Conservation (phyloP, 37 sponge, comb jelly and placozoan genomes). For the Axinella damicornis region DNA sequence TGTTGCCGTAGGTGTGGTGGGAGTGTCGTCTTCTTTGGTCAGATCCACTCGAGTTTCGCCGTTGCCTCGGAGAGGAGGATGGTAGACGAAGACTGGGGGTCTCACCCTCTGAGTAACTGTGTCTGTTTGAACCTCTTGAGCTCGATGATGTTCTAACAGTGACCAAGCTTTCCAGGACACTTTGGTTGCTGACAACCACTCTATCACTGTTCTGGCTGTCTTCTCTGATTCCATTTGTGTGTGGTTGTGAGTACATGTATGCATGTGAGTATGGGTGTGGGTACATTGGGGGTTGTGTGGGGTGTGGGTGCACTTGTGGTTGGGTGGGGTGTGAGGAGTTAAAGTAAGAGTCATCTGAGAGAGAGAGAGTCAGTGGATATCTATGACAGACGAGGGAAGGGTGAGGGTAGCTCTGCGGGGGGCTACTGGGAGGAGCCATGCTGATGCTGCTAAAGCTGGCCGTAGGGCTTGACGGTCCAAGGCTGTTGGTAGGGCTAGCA, state of each 20-base stretch:
- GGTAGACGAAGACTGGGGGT: not conserved
- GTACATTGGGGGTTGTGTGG: not conserved
- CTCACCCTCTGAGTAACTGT: not conserved
- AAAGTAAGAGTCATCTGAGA: slow-evolving; percentile 11
- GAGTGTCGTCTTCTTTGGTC: slow-evolving; percentile 31
- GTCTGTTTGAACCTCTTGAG: not conserved
- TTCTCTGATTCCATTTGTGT: no score
- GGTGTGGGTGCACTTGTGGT: not conserved
- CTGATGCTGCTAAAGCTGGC: no score
- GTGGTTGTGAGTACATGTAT: not conserved
- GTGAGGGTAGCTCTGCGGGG: not conserved
- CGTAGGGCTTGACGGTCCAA: not conserved
- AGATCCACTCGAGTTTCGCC: slow-evolving; percentile 41
- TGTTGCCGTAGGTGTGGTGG: no score
- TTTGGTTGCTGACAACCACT: no score
- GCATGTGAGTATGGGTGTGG: not conserved
- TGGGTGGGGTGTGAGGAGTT: not conserved
- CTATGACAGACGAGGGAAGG: slow-evolving; percentile 9
- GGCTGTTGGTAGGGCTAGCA: not conserved
- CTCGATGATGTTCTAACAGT: slow-evolving; percentile 1
- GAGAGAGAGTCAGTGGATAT: slow-evolving; percentile 13
- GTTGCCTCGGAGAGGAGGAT: slow-evolving; percentile 1
- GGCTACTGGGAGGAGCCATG: not conserved
- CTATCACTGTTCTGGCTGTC: not conserved
- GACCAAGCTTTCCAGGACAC: not conserved